Base-by-base conservation (phyloP, 2,888 invertebrate species). In the Oxystoma pomonae region DNA sequence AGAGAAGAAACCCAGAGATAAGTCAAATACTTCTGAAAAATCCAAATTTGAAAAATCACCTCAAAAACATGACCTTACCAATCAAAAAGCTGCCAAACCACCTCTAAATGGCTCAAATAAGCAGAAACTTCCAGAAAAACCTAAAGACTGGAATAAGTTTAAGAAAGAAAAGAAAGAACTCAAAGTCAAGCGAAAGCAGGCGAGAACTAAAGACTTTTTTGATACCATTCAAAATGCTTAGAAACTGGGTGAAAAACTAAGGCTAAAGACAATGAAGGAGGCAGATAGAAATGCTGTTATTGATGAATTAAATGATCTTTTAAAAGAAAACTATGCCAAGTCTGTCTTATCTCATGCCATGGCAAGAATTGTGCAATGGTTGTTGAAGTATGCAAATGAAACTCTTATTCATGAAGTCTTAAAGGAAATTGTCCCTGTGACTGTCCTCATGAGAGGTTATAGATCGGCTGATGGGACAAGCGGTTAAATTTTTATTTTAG, bases 321-420 rank as follows among this genome's bases (percentile, higher is more conserved):
- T 92, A 0, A 35, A 86, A 63, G 84, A 82, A 0, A 86, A 88
- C 71, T 86, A 89, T 77, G 84, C 84, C 62, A 86, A 88, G 65
- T 83, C 94, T 70, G 89, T 92, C 7, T 84, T 90, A 69, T 88
- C 92, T 0, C 93, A 97, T 76, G 97, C 97, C 76, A 88, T 94
- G 52, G 92, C 93, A 2, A 82, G 97, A 71, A 90, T 97, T 1
- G 87, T 97, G 58, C 96, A 98, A 77, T 94, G 92, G 75, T 81
- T 97, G 67, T 81, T 96, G 0, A 92, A 93, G 75, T 84, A 88
- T 71, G 87, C 90, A 0, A 81, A 86, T 0, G 83, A 85, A 0
- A 82, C 87, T 19, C 85, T 93, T 18, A 86, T 88, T 52, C 83
- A 85, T 60, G 85, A 86, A 64, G 84, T 97, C 16, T 87, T 86